phyloP scores from a whole-genome alignment of 2,888 invertebrate species.

The Rhagonycha lutea region DNA sequence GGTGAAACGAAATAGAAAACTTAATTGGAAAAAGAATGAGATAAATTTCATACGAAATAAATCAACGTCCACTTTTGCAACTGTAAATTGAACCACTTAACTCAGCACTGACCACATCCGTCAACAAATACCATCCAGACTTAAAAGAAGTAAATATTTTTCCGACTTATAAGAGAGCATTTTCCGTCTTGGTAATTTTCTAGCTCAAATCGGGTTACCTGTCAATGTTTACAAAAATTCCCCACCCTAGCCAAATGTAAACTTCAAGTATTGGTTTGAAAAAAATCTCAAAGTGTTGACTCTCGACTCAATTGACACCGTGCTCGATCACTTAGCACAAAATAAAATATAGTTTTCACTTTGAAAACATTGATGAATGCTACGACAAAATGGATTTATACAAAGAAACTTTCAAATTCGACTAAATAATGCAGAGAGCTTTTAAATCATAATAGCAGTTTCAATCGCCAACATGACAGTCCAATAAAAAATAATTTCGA shows the following conservation, averaged over 20 bases:
- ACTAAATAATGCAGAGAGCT: neutral
- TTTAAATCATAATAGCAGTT: neutral
- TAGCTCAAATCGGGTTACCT: neutral
- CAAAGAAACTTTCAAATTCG: neutral
- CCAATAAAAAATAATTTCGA: neutral
- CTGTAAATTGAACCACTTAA: slow-evolving; percentile 17
- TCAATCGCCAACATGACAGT: neutral
- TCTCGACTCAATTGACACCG: neutral
- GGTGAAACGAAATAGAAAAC: slow-evolving; percentile 22
- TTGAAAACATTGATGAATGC: neutral
- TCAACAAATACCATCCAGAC: slow-evolving; percentile 5
- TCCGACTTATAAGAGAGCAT: neutral
- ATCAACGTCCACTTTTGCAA: slow-evolving; percentile 30
- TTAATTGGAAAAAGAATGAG: slow-evolving; percentile 33
- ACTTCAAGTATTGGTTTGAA: neutral
- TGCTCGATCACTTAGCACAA: neutral
- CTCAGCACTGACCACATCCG: slow-evolving; percentile 15
- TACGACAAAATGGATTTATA: neutral
- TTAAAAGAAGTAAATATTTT: neutral
- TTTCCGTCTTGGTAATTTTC: neutral
- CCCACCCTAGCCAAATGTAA: neutral
- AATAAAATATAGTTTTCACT: neutral
- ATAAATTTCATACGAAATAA: slow-evolving; percentile 34
- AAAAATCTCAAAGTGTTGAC: neutral
- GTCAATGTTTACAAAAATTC: neutral